Evolutionary conservation across 2,797 vertebrate genomes (phyloP).

Genomic region (Sebastolobus altivelis): DNA sequence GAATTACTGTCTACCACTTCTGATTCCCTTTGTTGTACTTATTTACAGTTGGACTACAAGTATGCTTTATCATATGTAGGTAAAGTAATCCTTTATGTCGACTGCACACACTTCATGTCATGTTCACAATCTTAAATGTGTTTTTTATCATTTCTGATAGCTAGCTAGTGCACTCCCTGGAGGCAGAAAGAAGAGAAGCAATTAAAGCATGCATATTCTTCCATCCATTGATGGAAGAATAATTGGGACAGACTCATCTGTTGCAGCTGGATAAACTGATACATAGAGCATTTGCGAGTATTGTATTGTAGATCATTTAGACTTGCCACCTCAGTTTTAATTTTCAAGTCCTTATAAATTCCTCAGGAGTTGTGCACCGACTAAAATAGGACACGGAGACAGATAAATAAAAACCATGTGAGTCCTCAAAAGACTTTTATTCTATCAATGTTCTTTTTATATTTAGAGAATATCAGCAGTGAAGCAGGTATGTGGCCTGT

Average conservation of each 20-base stretch:
- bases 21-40: not conserved
- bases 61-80: not conserved
- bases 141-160: conserved; percentile 1
- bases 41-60: not conserved
- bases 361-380: not conserved
- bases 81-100: not conserved
- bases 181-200: not conserved
- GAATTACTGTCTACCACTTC: not conserved
- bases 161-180: not conserved
- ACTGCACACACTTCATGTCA: not conserved
- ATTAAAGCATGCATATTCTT: not conserved
- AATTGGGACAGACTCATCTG: not conserved
- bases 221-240: not conserved
- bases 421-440: not conserved
- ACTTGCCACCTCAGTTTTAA: not conserved
- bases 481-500: not conserved
- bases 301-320: not conserved
- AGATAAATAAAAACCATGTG: not conserved
- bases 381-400: too few species aligned
- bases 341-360: not conserved
- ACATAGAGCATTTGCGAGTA: not conserved
- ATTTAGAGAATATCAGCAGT: not conserved
- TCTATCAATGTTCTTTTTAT: not conserved
- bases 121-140: not conserved
- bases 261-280: conserved; percentile 1